These are phyloP conservation scores for Oophaga sylvatica DNA, from an alignment of 2,797 vertebrate genomes.

Conservation along the genomic window DNA sequence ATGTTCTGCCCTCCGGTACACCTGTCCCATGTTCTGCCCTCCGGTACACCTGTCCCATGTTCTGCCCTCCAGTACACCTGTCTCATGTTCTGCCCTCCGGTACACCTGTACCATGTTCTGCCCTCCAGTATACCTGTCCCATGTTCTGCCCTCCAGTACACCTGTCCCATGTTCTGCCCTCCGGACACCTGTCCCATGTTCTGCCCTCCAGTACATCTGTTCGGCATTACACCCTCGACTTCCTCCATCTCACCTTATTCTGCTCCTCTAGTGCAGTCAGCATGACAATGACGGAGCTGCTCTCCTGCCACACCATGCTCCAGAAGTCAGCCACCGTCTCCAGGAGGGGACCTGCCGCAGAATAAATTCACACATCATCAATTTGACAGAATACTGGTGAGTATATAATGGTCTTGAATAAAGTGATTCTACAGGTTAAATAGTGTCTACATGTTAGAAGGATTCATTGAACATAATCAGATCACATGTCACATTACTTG, in stretches of 20 bases:
- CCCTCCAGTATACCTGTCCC: not conserved
- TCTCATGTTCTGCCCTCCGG: too few relatives aligned
- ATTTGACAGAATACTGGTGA: too few relatives aligned
- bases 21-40: too few relatives aligned
- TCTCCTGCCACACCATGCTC: conserved; percentile 72
- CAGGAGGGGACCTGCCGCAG: conserved; percentile 64
- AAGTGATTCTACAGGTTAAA: not conserved
- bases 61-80: too few relatives aligned
- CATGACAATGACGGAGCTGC: conserved; percentile 67
- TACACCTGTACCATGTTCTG: too few relatives aligned
- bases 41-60: too few relatives aligned
- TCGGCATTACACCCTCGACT: not conserved
- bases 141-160: too few relatives aligned
- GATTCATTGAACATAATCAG: not conserved
- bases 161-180: too few relatives aligned
- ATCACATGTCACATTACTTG: not conserved
- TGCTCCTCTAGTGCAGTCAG: conserved; percentile 67
- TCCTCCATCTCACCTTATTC: conserved; percentile 65
- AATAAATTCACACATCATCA: not conserved
- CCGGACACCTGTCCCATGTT: too few relatives aligned
- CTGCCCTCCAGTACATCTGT: too few relatives aligned
- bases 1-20: too few relatives aligned
- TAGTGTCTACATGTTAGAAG: not conserved
- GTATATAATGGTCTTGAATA: not conserved
- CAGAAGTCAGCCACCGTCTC: conserved; percentile 68